These are phyloP conservation scores for Stratiolaelaps scimitus DNA, from an alignment of 1,140 invertebrate species.

Conservation along the genomic window DNA sequence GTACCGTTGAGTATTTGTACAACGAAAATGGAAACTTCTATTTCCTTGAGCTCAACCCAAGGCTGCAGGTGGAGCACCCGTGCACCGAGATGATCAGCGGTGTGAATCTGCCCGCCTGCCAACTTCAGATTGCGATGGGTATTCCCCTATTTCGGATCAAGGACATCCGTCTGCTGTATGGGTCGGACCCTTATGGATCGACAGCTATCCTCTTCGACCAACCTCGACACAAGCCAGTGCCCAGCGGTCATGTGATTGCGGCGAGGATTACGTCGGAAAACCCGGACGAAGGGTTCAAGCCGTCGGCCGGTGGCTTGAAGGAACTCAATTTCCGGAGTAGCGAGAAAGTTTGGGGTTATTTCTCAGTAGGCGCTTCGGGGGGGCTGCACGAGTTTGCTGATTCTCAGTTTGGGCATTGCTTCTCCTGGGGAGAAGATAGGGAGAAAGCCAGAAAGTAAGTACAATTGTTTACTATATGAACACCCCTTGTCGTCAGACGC, in stretches of 20 bases:
- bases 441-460: slow-evolving; percentile 84
- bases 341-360: slow-evolving; percentile 99
- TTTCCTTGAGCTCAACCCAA: slow-evolving; percentile 94
- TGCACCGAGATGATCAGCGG: slow-evolving; percentile 99
- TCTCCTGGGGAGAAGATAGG: slow-evolving; percentile 96
- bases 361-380: slow-evolving; percentile 91
- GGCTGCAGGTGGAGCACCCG: slow-evolving; percentile 96
- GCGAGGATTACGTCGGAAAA: slow-evolving; percentile 98
- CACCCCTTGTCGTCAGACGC: not conserved
- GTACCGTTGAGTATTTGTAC: slow-evolving; percentile 97
- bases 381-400: slow-evolving; percentile 98
- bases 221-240: slow-evolving; percentile 66
- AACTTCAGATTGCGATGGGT: slow-evolving; percentile 95
- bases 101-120: slow-evolving; percentile 91
- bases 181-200: slow-evolving; percentile 75
- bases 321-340: slow-evolving; percentile 96
- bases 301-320: slow-evolving; percentile 92
- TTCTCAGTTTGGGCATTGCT: slow-evolving; percentile 99
- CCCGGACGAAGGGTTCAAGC: slow-evolving; percentile 98
- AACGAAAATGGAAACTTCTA: slow-evolving; percentile 76
- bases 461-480: not conserved
- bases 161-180: slow-evolving; percentile 85
- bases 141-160: slow-evolving; percentile 89
- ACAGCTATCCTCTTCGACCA: slow-evolving; percentile 77
- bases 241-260: slow-evolving; percentile 95